Evolutionary conservation across 1,140 invertebrate genomes (phyloP).

Genomic region (Drosophila guanche): DNA sequence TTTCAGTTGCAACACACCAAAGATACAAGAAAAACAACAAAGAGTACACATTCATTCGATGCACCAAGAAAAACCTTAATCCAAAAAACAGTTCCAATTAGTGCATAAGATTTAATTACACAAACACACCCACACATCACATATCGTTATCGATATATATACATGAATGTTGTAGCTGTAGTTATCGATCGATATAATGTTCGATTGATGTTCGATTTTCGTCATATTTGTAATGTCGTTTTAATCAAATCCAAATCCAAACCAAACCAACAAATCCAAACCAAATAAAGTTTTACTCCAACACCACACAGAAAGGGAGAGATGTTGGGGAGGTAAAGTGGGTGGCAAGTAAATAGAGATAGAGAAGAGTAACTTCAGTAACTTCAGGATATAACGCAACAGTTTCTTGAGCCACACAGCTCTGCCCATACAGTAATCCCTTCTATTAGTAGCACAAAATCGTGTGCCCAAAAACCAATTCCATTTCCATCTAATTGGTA

Average conservation of each 20-base stretch:
- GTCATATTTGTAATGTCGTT: conserved; percentile 75
- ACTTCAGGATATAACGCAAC: too few species aligned
- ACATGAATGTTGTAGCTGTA: conserved; percentile 44
- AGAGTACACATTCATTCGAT: conserved; percentile 14
- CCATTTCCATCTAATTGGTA: conserved; percentile 34
- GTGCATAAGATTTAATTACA: conserved; percentile 56
- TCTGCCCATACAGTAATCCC: too few species aligned
- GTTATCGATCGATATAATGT: conserved; percentile 39
- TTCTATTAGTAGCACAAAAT: neutral
- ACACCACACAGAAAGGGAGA: conserved; percentile 42
- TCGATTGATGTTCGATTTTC: conserved; percentile 37
- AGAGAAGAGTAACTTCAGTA: too few species aligned
- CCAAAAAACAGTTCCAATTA: conserved; percentile 47
- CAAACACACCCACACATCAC: conserved; percentile 11
- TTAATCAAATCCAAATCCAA: conserved; percentile 22
- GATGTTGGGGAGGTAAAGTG: neutral
- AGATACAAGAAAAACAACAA: conserved; percentile 22
- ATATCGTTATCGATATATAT: conserved; percentile 35
- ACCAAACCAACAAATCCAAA: conserved; percentile 57
- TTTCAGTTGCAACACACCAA: conserved; percentile 58
- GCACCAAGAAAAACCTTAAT: conserved; percentile 20
- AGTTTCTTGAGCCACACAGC: too few species aligned
- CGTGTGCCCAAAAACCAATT: conserved; percentile 12
- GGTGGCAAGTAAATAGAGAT: too few species aligned
- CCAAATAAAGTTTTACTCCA: conserved; percentile 72